Evolutionary conservation across 2,888 invertebrate genomes (phyloP).

Genomic region (Caenorhabditis sp.): DNA sequence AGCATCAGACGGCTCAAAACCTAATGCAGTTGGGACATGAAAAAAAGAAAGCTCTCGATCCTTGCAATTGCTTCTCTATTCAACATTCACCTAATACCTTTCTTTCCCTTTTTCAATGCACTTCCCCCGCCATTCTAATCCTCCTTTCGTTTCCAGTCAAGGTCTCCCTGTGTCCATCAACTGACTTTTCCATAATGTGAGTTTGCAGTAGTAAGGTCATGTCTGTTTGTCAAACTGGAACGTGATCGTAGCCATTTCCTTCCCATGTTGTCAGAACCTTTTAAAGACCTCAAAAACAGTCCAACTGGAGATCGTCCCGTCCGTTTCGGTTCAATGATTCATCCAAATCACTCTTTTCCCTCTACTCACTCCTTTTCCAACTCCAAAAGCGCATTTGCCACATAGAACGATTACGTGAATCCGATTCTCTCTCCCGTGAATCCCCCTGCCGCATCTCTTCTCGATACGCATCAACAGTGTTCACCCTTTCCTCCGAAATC

Average conservation of each 20-base stretch:
- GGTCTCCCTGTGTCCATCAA: conserved; percentile 37
- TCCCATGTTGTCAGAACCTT: conserved; percentile 1
- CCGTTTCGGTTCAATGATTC: background rate
- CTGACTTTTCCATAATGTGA: conserved; percentile 29
- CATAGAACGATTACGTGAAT: conserved; percentile 55
- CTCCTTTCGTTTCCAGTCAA: conserved; percentile 28
- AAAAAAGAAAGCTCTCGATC: background rate
- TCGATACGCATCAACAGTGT: conserved; percentile 58
- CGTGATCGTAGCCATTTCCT: conserved; percentile 19
- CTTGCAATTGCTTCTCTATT: conserved; percentile 2
- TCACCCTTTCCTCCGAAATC: conserved; percentile 9
- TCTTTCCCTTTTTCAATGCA: conserved; percentile 30
- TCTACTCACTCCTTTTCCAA: background rate
- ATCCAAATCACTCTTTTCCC: no score
- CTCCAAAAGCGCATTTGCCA: conserved; percentile 10
- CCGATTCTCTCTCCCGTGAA: background rate
- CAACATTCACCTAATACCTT: conserved; percentile 27
- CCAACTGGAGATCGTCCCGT: background rate
- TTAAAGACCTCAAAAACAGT: background rate
- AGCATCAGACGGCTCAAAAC: conserved; percentile 15
- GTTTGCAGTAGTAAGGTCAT: conserved; percentile 20
- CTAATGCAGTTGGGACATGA: background rate
- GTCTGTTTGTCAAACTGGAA: conserved; percentile 43
- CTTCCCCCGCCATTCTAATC: conserved; percentile 18
- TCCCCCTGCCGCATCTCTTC: conserved; percentile 31